Conservation (phyloP, 2,888 invertebrate genomes). For the Luperina nickerlii region DNA sequence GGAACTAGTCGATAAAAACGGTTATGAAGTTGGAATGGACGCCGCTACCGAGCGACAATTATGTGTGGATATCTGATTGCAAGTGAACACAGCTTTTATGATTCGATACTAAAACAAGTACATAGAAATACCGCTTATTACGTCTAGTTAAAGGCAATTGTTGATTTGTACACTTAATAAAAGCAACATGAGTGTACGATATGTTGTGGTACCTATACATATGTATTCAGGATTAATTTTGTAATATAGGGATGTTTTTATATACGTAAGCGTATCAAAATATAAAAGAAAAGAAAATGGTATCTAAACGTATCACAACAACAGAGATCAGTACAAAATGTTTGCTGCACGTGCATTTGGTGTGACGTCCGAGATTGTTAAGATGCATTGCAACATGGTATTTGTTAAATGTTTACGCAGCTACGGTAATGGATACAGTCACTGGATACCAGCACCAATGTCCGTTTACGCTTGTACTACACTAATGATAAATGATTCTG, state of each 20-base stretch:
- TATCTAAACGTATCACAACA: conserved; percentile 1
- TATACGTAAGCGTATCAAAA: background rate
- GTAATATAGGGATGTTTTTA: conserved; percentile 2
- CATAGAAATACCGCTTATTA: conserved; percentile 64
- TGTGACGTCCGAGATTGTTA: conserved; percentile 30
- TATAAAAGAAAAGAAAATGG: background rate
- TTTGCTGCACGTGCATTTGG: conserved; percentile 14
- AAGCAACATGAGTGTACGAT: conserved; percentile 15
- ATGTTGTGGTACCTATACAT: background rate
- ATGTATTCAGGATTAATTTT: conserved; percentile 14
- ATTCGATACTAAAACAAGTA: conserved; percentile 65
- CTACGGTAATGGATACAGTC: conserved; percentile 66
- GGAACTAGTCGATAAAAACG: conserved; percentile 78
- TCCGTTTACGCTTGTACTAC: conserved; percentile 69
- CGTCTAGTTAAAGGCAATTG: conserved; percentile 59
- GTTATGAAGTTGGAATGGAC: conserved; percentile 76
- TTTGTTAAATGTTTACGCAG: conserved; percentile 57
- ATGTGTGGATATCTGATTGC: conserved; percentile 75
- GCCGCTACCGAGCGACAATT: conserved; percentile 75
- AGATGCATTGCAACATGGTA: conserved; percentile 47
- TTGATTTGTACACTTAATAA: conserved; percentile 39
- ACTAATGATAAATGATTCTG: conserved; percentile 77
- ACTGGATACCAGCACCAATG: conserved; percentile 56
- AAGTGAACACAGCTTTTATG: conserved; percentile 69
- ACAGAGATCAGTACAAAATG: conserved; percentile 4